Evolutionary conservation across 2,797 vertebrate species (phyloP).

Genomic region (Parauchenoglanis ngamensis): DNA sequence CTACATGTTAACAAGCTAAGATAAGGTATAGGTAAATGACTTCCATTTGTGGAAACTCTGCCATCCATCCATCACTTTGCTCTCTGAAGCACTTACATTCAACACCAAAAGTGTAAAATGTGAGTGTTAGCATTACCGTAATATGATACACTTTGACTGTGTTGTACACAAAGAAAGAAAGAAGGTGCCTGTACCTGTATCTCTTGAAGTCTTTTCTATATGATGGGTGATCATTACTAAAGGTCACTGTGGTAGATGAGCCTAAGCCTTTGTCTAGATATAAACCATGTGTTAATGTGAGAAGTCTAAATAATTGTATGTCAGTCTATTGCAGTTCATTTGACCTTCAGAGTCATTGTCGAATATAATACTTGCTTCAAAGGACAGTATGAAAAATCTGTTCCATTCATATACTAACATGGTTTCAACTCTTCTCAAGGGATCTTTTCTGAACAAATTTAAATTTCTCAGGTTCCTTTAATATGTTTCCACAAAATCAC

Average conservation of each 20-base stretch:
- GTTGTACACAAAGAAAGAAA: conserved; percentile 21
- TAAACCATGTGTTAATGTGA: conserved; percentile 1
- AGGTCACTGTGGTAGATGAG: conserved; percentile 32
- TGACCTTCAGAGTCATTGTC: not conserved
- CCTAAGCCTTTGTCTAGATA: conserved; percentile 35
- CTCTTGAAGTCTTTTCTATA: not conserved
- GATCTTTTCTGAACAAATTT: not conserved
- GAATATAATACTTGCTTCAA: not conserved
- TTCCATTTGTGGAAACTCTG: conserved; percentile 10
- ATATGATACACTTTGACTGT: not conserved
- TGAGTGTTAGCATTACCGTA: not conserved
- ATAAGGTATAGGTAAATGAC: conserved; percentile 3
- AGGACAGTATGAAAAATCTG: not conserved
- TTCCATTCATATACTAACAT: not conserved
- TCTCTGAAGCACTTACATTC: conserved; percentile 17
- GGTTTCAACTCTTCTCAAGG: not conserved
- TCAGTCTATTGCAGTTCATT: not conserved
- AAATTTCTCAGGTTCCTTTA: not conserved
- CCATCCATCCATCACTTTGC: not conserved
- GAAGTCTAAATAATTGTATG: not conserved
- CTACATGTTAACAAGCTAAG: not conserved
- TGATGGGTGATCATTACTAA: not conserved
- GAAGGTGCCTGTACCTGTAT: conserved; percentile 2
- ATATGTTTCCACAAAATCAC: not conserved
- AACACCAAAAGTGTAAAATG: conserved; percentile 1